A percentile compares a stretch with the other conserved stretches of the same genome.
phyloP scores from a whole-genome alignment of 2,113 vertebrate species.

The Prochilodus magdalenae region DNA sequence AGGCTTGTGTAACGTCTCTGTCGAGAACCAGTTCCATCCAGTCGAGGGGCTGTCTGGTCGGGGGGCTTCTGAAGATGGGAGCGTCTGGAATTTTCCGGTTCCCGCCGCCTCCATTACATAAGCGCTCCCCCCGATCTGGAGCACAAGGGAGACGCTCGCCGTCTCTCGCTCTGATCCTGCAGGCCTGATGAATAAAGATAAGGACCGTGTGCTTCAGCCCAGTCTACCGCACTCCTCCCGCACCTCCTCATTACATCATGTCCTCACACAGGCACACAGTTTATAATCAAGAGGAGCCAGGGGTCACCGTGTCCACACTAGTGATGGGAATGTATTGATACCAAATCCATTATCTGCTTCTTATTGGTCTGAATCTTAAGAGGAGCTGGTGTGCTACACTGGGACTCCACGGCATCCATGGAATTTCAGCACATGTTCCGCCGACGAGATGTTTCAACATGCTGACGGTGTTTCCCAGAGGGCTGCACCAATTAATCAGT shows the following conservation, averaged over 20 bases:
- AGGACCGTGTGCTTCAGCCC: not conserved
- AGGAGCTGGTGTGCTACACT: too few species aligned
- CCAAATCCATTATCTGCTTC: too few species aligned
- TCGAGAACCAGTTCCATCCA: constrained; percentile 74
- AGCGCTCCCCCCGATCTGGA: constrained; percentile 41
- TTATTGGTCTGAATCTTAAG: too few species aligned
- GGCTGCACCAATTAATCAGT: too few species aligned
- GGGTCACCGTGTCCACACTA: too few species aligned
- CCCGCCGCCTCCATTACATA: constrained; percentile 62
- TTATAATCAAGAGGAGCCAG: too few species aligned
- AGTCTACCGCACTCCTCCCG: not conserved
- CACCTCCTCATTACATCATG: too few species aligned
- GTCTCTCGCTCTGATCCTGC: not conserved
- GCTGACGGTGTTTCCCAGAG: too few species aligned
- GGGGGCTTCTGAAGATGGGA: constrained; percentile 21
- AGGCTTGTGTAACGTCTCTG: constrained; percentile 69
- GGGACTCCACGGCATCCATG: too few species aligned
- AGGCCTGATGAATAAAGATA: constrained; percentile 9
- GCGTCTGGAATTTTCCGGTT: constrained; percentile 66
- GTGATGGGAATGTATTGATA: too few species aligned
- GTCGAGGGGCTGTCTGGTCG: constrained; percentile 67
- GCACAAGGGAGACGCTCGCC: constrained; percentile 20
- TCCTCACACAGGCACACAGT: not conserved
- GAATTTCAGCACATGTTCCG: too few species aligned
- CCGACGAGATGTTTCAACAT: too few species aligned